A percentile compares a stretch with the other conserved stretches of the same genome.
These are phyloP conservation scores for Acipenser ruthenus DNA, from an alignment of 2,797 vertebrate genomes.

Conservation along the genomic window DNA sequence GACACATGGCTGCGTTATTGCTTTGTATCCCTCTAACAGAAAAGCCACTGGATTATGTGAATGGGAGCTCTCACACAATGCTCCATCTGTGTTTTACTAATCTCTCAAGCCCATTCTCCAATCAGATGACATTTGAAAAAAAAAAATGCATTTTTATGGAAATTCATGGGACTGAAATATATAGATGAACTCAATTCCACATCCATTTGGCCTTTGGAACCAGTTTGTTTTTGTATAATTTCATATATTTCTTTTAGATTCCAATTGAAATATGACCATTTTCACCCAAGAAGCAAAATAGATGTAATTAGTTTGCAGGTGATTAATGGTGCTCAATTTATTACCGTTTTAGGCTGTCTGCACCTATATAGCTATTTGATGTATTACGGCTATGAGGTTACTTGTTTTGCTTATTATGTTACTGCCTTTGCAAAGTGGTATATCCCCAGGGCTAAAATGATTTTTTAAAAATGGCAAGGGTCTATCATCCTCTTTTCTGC, in stretches of 20 bases:
- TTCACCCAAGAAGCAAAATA: neutral
- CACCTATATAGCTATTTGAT: neutral
- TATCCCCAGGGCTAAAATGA: neutral
- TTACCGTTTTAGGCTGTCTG: conserved; percentile 7
- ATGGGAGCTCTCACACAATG: neutral
- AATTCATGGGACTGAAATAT: neutral
- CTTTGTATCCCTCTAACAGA: neutral
- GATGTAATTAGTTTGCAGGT: conserved; percentile 19
- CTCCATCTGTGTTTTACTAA: too few species aligned
- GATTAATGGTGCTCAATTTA: conserved; percentile 12
- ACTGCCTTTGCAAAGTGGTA: neutral
- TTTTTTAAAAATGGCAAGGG: neutral
- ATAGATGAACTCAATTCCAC: neutral
- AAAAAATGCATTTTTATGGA: neutral
- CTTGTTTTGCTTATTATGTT: neutral
- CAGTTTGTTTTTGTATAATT: conserved; percentile 7
- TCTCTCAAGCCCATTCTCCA: neutral
- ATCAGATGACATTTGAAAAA: neutral
- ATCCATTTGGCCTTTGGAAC: neutral
- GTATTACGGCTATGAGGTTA: conserved; percentile 4
- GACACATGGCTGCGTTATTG: conserved; percentile 28
- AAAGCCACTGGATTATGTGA: neutral
- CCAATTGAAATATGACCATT: too few species aligned
- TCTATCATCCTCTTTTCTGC: too few species aligned
- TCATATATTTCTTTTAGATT: too few species aligned